Conservation (phyloP, 2,113 vertebrate species). For the Phalacrocorax brasilianus region DNA sequence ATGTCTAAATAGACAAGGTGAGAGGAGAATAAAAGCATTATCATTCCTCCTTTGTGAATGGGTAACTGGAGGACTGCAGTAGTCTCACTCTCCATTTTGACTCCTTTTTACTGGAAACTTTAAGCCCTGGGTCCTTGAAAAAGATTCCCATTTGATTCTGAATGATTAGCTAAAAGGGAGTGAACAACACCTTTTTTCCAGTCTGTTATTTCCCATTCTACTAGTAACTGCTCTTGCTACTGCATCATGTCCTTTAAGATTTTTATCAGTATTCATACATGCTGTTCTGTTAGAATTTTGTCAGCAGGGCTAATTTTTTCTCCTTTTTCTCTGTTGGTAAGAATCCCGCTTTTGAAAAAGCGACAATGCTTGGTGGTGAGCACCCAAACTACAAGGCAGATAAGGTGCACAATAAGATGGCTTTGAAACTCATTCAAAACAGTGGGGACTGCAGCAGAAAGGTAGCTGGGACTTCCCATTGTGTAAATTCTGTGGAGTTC, state of each 20-base stretch:
- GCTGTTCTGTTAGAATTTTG: background rate
- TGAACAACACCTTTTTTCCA: background rate
- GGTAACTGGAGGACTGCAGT: background rate
- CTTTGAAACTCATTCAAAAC: background rate
- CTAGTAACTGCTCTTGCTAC: background rate
- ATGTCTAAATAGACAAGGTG: background rate
- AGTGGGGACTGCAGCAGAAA: background rate
- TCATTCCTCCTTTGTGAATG: background rate
- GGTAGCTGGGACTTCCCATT: background rate
- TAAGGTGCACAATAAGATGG: background rate
- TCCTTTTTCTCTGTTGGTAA: background rate
- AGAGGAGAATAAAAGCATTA: background rate
- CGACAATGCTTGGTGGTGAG: background rate
- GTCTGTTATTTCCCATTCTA: background rate
- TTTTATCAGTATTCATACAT: background rate
- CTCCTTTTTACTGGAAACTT: background rate
- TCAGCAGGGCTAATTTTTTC: background rate
- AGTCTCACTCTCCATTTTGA: background rate
- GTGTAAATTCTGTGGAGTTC: background rate
- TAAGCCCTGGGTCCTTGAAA: background rate
- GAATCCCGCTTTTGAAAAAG: background rate
- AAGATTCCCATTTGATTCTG: background rate
- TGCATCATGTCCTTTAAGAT: background rate
- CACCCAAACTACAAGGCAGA: background rate
- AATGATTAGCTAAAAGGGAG: background rate